Evolutionary conservation across 2,797 vertebrate genomes (phyloP).

Genomic region (Propithecus perrieri): DNA sequence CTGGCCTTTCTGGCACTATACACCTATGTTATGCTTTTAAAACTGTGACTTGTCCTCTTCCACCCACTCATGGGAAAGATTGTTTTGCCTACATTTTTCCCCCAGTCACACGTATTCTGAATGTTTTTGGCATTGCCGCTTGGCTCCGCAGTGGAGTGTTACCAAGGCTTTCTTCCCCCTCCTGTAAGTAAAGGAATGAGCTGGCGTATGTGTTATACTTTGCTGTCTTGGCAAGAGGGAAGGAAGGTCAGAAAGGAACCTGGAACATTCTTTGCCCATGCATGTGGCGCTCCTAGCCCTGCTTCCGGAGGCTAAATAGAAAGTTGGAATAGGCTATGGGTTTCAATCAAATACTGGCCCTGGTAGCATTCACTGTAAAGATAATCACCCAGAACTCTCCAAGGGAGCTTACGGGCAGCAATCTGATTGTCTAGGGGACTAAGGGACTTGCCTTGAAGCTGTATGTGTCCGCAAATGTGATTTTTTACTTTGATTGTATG

Average conservation of each 20-base stretch:
- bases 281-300: constrained; percentile 58
- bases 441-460: constrained; percentile 63
- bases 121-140: constrained; percentile 60
- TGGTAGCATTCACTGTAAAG: not conserved
- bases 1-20: constrained; percentile 62
- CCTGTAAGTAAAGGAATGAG: constrained; percentile 64
- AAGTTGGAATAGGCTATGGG: constrained; percentile 70
- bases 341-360: constrained; percentile 63
- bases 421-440: not conserved
- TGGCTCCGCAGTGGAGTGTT: constrained; percentile 56
- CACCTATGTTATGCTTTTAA: constrained; percentile 76
- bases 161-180: constrained; percentile 47
- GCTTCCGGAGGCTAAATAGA: constrained; percentile 76
- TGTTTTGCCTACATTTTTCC: constrained; percentile 68
- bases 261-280: constrained; percentile 11
- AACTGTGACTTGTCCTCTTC: constrained; percentile 73
- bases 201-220: constrained; percentile 54
- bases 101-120: constrained; percentile 61
- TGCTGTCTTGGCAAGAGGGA: constrained; percentile 59
- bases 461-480: constrained; percentile 20
- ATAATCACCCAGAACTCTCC: not conserved
- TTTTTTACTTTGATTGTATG: constrained; percentile 1
- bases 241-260: constrained; percentile 71
- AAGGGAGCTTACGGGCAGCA: not conserved
- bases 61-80: constrained; percentile 72